Evolutionary conservation across 2,888 invertebrate genomes (phyloP).

Genomic region (Microctonus brassicae): DNA sequence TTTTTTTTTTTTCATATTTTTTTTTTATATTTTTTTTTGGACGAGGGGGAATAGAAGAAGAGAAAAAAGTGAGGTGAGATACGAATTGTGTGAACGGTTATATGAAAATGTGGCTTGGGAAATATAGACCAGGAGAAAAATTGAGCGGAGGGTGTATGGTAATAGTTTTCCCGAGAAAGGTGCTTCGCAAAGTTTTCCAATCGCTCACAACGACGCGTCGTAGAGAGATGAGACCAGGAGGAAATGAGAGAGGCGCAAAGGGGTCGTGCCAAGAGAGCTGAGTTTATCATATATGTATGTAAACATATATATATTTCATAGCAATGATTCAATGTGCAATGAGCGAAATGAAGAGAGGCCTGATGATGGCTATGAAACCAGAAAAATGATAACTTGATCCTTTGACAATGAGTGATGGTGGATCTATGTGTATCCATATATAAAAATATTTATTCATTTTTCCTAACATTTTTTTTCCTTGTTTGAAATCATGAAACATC

Average conservation of each 20-base stretch:
- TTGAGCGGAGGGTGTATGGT: conserved; percentile 15
- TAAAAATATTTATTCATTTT: neutral
- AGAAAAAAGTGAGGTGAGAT: neutral
- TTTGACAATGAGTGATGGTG: conserved; percentile 20
- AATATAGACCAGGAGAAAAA: neutral
- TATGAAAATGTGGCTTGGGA: neutral
- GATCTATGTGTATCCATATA: neutral
- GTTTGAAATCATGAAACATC: neutral
- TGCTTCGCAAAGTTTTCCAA: conserved; percentile 47
- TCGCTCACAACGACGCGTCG: conserved; percentile 39
- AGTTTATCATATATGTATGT: neutral
- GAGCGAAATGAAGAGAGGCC: neutral
- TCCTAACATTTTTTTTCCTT: neutral
- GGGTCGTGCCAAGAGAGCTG: neutral
- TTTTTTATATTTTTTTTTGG: no score
- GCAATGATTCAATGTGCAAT: conserved; percentile 15
- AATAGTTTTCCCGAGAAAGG: conserved; percentile 44
- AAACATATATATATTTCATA: neutral
- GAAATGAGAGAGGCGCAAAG: conserved; percentile 20
- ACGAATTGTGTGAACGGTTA: conserved; percentile 6
- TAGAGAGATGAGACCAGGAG: neutral
- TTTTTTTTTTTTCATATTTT: no score
- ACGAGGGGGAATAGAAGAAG: neutral
- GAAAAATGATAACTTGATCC: conserved; percentile 32
- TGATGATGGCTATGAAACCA: neutral